These are phyloP conservation scores for Scotopteryx bipunctaria DNA, from an alignment of 2,888 invertebrate genomes.

Conservation along the genomic window DNA sequence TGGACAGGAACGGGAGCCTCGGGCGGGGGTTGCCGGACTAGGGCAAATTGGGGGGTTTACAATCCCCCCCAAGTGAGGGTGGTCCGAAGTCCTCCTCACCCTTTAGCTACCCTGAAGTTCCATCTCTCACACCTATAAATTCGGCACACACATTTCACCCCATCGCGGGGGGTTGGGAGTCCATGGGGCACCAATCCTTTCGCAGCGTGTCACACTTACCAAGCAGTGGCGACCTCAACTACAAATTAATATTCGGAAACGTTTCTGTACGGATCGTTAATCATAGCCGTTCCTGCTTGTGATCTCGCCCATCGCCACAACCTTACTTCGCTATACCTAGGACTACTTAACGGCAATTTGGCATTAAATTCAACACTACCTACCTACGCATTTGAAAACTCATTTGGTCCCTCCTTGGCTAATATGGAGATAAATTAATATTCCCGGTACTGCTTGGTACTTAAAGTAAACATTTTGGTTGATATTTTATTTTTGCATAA, in stretches of 20 bases:
- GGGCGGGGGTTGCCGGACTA: conserved; percentile 81
- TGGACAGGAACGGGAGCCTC: conserved; percentile 80
- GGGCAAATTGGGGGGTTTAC: conserved; percentile 79
- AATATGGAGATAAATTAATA: too few species aligned
- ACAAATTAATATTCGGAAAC: conserved; percentile 83
- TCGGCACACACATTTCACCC: conserved; percentile 82
- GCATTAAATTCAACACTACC: too few species aligned
- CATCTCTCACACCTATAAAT: conserved; percentile 84
- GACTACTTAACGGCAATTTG: too few species aligned
- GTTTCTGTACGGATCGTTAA: conserved; percentile 79
- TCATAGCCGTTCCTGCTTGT: conserved; percentile 70
- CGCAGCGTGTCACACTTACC: conserved; percentile 80
- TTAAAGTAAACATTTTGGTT: too few species aligned
- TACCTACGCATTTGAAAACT: too few species aligned
- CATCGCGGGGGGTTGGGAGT: conserved; percentile 63
- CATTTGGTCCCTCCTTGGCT: too few species aligned
- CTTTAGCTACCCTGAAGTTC: conserved; percentile 83
- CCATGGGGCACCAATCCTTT: conserved; percentile 80
- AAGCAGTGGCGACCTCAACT: conserved; percentile 78
- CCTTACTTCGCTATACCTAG: background rate
- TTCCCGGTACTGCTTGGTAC: too few species aligned
- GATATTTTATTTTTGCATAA: too few species aligned
- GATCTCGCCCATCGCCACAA: conserved; percentile 48
- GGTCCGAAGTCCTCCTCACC: conserved; percentile 83
- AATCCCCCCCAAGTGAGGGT: conserved; percentile 73